Base-by-base conservation (phyloP, 2,797 vertebrate species). In the Lemur catta region DNA sequence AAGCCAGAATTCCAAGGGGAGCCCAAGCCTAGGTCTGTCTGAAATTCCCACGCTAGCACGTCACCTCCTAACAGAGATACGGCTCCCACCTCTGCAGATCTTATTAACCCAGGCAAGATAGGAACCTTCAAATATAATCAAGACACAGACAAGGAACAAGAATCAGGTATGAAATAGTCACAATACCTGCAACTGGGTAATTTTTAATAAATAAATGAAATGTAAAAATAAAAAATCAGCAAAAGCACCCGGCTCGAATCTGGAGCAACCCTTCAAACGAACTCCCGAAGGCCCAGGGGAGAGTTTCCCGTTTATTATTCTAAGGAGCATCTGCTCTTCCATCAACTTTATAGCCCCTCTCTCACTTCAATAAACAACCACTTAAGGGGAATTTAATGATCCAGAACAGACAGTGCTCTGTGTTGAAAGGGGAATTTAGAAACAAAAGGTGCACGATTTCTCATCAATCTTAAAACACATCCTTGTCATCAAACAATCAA, bases 371-470 rank as follows among this genome's bases (percentile, higher is more conserved):
- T 33, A 82, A 76, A 84, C 90, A 80, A n/a, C 7, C 18, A 24
- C 72, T 71, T 22, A 67, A 59, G 63, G 61, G 65, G 91, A 86
- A 80, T 76, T 89, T 84, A 93, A 89, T 41, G 84, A 90, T 18
- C 82, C 35, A 65, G 63, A 65, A n/a, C 33, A n/a, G 63, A 65
- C 7, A 65, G 10, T 18, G 63, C 41, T 86, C 63, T 46, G 61
- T 7, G 26, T 12, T 50, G 50, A 28, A 35, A 89, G 17, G 28
- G 18, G 52, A 69, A 46, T 26, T 71, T 6, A n/a, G 74, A 50
- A 88, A 86, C n/a, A 33, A 86, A 86, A 79, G 48, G 93, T 46
- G 8, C 6, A 1, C 1, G 50, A 43, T 50, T 52, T 74, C 74
- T 33, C 11, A 15, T 22, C 38, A 15, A 43, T 41, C 72, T 88